Base-by-base conservation (phyloP, 2,888 invertebrate species). In the Cistogaster globosa region DNA sequence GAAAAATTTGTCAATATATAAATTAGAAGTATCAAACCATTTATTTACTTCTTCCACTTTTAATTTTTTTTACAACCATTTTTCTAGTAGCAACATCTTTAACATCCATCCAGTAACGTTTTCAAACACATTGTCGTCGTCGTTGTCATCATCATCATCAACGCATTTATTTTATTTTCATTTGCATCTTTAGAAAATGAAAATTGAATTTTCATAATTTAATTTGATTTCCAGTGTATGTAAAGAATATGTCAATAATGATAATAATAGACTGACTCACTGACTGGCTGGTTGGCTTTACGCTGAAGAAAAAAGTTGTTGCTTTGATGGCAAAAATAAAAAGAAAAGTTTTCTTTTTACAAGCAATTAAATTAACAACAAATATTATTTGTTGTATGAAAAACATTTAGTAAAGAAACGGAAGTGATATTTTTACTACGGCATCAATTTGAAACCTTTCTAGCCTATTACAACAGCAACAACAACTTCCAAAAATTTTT, bases 131-230 rank as follows among this genome's bases (percentile, higher is more conserved):
- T 63, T 55, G 62, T 74, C 55, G 14, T 36, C 58, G 8, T 42
- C 65, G 7, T 12, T 38, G 9, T 12, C 60, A 57, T 53, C 53
- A 36, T 36, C 68, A 53, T 45, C 68, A 63, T 62, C 65, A 58
- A 77, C 82, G 53, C 82, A 83, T 77, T 71, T 76, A 74, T 79
- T 74, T 79, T 58, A 74, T 75, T 80, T 75, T 72, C 80, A 76
- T 84, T 84, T 77, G 68, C 81, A 72, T 77, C 81, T 84, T 84
- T 76, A 74, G 72, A 65, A 75, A 82, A 67, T 79, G 78, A 82
- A 85, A 85, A 85, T 85, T 85, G 55, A 85, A 82, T 85, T 85
- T 82, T 85, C 82, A 85, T 85, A 85, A 85, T 85, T 79, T 60
- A 85, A 85, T 85, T 85, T 79, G 75, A 75, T 82, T 84, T 65